Evolutionary conservation across 2,797 vertebrate genomes (phyloP).

Genomic region (Myotis vivesi): DNA sequence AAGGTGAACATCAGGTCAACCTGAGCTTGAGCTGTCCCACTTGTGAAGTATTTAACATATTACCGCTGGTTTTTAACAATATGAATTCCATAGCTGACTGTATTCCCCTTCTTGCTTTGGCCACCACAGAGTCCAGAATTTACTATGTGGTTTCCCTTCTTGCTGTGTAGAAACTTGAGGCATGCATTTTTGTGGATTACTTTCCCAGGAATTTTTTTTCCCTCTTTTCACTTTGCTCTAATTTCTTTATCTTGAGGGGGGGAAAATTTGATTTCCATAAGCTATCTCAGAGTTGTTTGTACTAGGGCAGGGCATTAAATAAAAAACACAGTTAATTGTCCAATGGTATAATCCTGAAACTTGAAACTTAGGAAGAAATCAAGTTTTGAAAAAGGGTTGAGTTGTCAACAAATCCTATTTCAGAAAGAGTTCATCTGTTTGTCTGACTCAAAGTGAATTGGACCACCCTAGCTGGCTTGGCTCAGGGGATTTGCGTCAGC

Average conservation of each 20-base stretch:
- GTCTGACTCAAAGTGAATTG: background rate
- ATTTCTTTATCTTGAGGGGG: background rate
- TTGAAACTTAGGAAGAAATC: background rate
- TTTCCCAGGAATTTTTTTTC: background rate
- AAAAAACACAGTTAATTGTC: constrained; percentile 3
- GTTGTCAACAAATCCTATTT: background rate
- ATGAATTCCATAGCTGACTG: background rate
- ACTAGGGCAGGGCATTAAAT: background rate
- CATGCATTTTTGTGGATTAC: background rate
- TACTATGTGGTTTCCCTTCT: background rate
- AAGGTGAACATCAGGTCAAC: background rate
- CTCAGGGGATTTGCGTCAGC: no score
- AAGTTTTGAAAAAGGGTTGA: constrained; percentile 10
- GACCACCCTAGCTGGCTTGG: background rate
- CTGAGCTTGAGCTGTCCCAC: background rate
- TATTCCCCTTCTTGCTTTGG: background rate
- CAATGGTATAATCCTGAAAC: constrained; percentile 23
- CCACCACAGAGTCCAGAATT: background rate
- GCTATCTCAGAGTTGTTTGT: background rate
- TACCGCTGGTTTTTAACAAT: background rate
- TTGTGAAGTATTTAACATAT: background rate
- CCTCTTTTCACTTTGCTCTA: background rate
- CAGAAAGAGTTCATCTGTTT: background rate
- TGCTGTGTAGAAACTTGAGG: background rate
- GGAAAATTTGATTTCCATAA: background rate